A percentile compares a stretch with the other conserved stretches of the same genome.
phyloP scores from a whole-genome alignment of 2,888 invertebrate genomes.

The Cosmia pyralina region DNA sequence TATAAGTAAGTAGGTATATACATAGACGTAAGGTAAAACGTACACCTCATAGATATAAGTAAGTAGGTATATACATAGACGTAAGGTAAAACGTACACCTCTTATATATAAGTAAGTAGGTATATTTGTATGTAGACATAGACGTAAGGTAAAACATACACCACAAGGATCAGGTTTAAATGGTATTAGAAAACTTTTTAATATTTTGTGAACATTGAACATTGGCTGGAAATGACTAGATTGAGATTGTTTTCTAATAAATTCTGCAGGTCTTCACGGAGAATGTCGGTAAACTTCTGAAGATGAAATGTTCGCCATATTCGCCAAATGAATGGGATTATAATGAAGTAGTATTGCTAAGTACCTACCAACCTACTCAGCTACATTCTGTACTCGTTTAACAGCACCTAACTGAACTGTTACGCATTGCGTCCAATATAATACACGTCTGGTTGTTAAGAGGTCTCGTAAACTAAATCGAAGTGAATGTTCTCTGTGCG shows the following conservation, averaged over 20 bases:
- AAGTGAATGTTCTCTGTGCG: slow-evolving; percentile 67
- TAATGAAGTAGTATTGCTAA: not conserved
- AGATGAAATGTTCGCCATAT: slow-evolving; percentile 1
- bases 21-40: too few relatives aligned
- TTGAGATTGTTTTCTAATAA: slow-evolving; percentile 7
- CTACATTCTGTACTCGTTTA: slow-evolving; percentile 11
- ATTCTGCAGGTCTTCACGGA: not conserved
- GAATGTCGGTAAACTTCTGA: not conserved
- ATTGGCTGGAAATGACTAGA: not conserved
- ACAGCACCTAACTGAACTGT: slow-evolving; percentile 57
- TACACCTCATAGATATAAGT: too few relatives aligned
- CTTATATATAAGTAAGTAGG: too few relatives aligned
- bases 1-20: too few relatives aligned
- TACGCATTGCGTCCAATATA: slow-evolving; percentile 79
- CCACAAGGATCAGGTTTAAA: too few relatives aligned
- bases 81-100: too few relatives aligned
- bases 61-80: too few relatives aligned
- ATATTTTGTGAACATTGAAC: not conserved
- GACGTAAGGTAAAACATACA: too few relatives aligned
- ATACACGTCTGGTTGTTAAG: slow-evolving; percentile 68
- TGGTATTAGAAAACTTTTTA: too few relatives aligned
- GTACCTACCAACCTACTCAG: not conserved
- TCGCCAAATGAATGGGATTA: slow-evolving; percentile 1
- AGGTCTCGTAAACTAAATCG: slow-evolving; percentile 72
- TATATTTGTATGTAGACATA: too few relatives aligned